phyloP scores from a whole-genome alignment of 2,888 invertebrate species.

The Diadegma fenestrale region DNA sequence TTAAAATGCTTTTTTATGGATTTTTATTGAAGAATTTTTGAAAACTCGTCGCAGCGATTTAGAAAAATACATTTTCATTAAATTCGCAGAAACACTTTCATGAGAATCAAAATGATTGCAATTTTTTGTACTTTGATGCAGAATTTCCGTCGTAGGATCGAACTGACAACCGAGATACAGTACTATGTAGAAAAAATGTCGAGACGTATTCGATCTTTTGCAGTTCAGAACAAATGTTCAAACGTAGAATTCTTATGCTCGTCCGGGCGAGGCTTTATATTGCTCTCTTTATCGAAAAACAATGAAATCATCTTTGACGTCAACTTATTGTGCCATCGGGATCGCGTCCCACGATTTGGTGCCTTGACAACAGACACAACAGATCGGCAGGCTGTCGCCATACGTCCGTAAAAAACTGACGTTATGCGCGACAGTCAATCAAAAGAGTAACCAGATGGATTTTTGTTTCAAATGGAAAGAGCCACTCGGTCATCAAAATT shows the following conservation, averaged over 20 bases:
- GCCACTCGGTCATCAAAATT: not conserved
- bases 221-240: not conserved
- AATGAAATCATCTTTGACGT: constrained; percentile 11
- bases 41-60: too few relatives aligned
- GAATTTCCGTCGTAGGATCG: not conserved
- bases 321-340: not conserved
- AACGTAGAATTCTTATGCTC: not conserved
- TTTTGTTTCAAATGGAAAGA: not conserved
- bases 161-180: not conserved
- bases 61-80: too few relatives aligned
- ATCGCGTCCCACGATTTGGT: not conserved
- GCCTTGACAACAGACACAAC: constrained; percentile 12
- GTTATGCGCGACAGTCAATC: not conserved
- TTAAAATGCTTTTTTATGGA: too few relatives aligned
- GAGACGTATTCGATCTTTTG: not conserved
- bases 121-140: not conserved
- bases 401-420: not conserved
- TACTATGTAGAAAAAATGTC: not conserved
- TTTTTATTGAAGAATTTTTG: too few relatives aligned
- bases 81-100: too few relatives aligned
- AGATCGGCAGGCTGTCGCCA: not conserved
- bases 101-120: too few relatives aligned
- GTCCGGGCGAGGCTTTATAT: not conserved
- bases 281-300: constrained; percentile 1
- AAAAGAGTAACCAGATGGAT: not conserved